phyloP scores from a whole-genome alignment of 2,797 vertebrate genomes.

The Enteromius treurensis region DNA sequence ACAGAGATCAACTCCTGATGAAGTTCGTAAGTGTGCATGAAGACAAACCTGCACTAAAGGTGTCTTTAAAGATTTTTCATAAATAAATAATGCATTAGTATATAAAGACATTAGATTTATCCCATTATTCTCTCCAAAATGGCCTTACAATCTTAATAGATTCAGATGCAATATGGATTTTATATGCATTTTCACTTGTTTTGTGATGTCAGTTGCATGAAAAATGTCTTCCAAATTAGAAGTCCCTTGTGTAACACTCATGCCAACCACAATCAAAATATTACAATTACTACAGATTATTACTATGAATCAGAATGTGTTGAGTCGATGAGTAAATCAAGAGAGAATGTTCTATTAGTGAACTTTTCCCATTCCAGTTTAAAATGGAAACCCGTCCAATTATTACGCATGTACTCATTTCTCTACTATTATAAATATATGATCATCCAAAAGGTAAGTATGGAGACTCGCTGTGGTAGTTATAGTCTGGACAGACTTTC shows the following conservation, averaged over 20 bases:
- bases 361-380: constrained; percentile 60
- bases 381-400: not conserved
- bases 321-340: not conserved
- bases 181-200: not conserved
- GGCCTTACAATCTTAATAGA: constrained; percentile 39
- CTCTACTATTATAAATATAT: constrained; percentile 69
- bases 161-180: constrained; percentile 53
- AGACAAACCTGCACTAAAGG: not conserved
- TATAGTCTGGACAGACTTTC: constrained; percentile 99
- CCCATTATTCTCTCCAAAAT: not conserved
- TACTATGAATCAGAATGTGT: not conserved
- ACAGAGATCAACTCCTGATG: not conserved
- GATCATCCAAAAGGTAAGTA: constrained; percentile 96
- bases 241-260: no score
- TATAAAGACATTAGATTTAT: not conserved
- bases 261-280: no score
- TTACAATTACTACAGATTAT: not conserved
- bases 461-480: constrained; percentile 98
- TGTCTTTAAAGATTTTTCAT: not conserved
- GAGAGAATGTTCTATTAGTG: constrained; percentile 69
- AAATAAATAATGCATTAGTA: not conserved
- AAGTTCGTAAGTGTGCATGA: not conserved
- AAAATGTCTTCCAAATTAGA: not conserved
- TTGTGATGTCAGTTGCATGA: not conserved
- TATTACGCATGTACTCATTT: not conserved